A percentile compares a stretch with the other conserved stretches of the same genome.
phyloP scores from a whole-genome alignment of 2,113 vertebrate species.

The Trinectes maculatus region DNA sequence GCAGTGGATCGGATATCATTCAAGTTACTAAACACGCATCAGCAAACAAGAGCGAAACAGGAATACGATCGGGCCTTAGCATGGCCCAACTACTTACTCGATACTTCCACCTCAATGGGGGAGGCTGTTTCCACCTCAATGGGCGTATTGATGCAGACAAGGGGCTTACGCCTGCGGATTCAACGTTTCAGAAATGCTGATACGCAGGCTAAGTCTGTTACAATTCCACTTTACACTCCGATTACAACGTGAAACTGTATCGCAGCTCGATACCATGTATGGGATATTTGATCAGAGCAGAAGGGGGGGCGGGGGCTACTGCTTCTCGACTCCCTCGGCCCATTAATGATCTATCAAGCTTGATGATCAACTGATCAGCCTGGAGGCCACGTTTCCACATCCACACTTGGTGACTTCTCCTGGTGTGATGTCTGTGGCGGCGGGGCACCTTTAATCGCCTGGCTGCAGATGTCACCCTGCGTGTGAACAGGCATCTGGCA shows the following conservation, averaged over 20 bases:
- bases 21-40: conserved; percentile 76
- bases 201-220: conserved; percentile 39
- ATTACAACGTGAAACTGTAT: conserved; percentile 71
- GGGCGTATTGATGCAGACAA: conserved; percentile 44
- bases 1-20: conserved; percentile 64
- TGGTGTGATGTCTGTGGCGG: conserved; percentile 1
- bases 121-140: conserved; percentile 62
- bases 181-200: conserved; percentile 52
- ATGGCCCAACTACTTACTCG: conserved; percentile 52
- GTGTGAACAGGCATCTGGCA: conserved; percentile 15
- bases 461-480: conserved; percentile 34
- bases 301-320: neutral
- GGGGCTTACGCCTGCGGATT: conserved; percentile 46
- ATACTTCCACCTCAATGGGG: conserved; percentile 70
- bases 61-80: conserved; percentile 64
- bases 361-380: conserved; percentile 53
- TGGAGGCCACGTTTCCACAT: conserved; percentile 38
- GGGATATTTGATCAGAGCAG: conserved; percentile 65
- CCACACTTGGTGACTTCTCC: conserved; percentile 34
- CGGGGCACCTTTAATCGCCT: conserved; percentile 9
- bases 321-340: conserved; percentile 40
- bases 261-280: conserved; percentile 58
- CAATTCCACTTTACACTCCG: conserved; percentile 63
- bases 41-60: conserved; percentile 73
- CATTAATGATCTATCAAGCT: conserved; percentile 56